Evolutionary conservation across 2,113 vertebrate species (phyloP).

Genomic region (Butorides virescens): DNA sequence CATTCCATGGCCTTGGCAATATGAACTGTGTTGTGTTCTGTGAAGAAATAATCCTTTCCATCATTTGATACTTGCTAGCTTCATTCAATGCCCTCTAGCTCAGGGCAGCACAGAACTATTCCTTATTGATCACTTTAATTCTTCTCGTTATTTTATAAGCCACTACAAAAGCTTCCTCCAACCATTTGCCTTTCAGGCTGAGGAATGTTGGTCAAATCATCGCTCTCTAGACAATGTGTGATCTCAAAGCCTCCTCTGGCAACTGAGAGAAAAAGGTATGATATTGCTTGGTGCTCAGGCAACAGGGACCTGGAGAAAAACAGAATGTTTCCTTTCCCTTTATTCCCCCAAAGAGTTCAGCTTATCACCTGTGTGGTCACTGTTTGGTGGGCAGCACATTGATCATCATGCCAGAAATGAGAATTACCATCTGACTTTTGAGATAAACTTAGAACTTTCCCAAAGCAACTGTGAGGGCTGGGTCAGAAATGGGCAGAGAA

Average conservation of each 20-base stretch:
- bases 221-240: neutral
- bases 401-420: neutral
- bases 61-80: neutral
- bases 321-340: neutral
- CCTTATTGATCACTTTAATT: neutral
- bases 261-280: neutral
- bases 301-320: neutral
- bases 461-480: neutral
- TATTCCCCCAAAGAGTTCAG: neutral
- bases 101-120: neutral
- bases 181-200: neutral
- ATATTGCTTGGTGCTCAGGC: neutral
- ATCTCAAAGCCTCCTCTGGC: neutral
- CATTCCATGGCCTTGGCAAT: neutral
- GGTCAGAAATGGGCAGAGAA: neutral
- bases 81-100: neutral
- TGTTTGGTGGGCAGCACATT: neutral
- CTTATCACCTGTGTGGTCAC: neutral
- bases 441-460: neutral
- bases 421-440: neutral
- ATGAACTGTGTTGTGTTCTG: neutral
- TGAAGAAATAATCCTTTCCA: neutral
- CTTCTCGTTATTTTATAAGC: neutral
- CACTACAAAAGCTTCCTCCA: neutral
- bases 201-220: neutral